Conservation (phyloP, 2,797 vertebrate species). For the Tangara arthus region DNA sequence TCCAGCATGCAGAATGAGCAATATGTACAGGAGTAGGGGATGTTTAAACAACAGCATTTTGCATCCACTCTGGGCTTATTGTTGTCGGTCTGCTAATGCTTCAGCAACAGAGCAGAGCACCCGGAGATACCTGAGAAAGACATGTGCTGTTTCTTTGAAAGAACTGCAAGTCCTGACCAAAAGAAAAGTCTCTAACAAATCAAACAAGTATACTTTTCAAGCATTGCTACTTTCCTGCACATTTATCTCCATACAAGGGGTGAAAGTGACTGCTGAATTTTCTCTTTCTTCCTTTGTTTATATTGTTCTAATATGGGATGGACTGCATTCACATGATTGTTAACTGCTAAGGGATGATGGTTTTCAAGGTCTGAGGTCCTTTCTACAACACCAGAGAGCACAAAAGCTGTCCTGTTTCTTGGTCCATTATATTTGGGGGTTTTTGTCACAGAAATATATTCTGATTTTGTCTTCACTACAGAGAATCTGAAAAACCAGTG, state of each 20-base stretch:
- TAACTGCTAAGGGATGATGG: neutral
- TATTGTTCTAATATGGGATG: neutral
- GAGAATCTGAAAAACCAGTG: neutral
- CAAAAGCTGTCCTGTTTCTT: neutral
- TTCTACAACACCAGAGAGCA: neutral
- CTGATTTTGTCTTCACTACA: neutral
- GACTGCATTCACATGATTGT: accelerated
- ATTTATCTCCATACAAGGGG: neutral
- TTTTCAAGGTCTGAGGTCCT: neutral
- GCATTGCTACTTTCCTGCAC: neutral
- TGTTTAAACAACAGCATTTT: constrained; percentile 25
- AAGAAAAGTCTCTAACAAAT: neutral
- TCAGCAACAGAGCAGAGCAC: neutral
- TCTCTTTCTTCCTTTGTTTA: neutral
- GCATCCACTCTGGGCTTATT: neutral
- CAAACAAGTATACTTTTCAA: neutral
- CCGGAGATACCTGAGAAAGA: constrained; percentile 1
- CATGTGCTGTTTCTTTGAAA: neutral
- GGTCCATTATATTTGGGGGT: accelerated
- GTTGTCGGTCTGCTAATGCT: neutral
- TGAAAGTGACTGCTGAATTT: neutral
- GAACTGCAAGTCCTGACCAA: neutral
- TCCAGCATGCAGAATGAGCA: constrained; percentile 13
- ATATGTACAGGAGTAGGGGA: neutral
- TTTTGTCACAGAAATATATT: neutral